Conservation (phyloP, 2,113 vertebrate genomes). For the Acrocephalus kingi region DNA sequence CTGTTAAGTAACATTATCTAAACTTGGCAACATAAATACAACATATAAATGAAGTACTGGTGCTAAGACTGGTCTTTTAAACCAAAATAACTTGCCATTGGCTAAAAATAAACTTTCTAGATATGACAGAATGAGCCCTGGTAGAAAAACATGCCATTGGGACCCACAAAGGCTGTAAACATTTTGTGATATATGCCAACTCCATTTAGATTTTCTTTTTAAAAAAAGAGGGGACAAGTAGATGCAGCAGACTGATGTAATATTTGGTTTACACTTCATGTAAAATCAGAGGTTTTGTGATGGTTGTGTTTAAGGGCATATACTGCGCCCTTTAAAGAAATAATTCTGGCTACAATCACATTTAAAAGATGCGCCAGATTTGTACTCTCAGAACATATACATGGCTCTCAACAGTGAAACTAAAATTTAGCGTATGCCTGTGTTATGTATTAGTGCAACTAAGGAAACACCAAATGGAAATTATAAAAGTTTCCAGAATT, state of each 20-base stretch:
- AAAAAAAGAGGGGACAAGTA: neutral
- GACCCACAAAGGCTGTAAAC: constrained; percentile 4
- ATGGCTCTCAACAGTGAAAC: neutral
- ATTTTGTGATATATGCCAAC: constrained; percentile 43
- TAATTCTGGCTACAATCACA: neutral
- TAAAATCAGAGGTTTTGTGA: neutral
- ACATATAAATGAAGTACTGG: neutral
- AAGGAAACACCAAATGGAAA: neutral
- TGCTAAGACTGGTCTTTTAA: constrained; percentile 17
- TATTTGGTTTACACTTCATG: neutral
- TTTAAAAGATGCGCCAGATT: neutral
- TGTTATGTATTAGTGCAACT: neutral
- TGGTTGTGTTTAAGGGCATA: neutral
- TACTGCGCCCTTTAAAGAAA: neutral
- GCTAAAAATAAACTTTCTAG: constrained; percentile 22
- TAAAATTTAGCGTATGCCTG: neutral
- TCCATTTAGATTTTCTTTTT: constrained; percentile 17
- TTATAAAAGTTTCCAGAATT: neutral
- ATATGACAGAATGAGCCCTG: constrained; percentile 41
- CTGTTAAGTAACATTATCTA: neutral
- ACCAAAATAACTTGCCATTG: neutral
- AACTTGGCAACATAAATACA: neutral
- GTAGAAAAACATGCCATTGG: constrained; percentile 8
- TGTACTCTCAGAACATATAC: neutral
- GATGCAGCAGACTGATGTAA: neutral